Evolutionary conservation across 2,797 vertebrate species (phyloP).

Genomic region (Macroramphosus scolopax): DNA sequence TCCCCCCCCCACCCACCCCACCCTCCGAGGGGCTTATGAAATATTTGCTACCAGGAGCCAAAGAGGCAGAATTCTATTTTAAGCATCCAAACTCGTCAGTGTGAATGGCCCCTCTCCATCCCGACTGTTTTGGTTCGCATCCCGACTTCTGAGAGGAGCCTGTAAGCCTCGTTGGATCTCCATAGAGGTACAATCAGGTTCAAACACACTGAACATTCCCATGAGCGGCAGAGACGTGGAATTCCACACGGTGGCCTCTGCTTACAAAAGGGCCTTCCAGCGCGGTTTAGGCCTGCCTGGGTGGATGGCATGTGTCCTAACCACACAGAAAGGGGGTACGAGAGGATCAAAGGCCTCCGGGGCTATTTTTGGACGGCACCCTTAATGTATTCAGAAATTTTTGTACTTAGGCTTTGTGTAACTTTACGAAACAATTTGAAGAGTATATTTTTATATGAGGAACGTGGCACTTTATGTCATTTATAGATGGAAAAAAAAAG

Average conservation of each 20-base stretch:
- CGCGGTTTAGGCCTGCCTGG: conserved; percentile 71
- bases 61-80: conserved; percentile 62
- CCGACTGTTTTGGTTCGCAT: conserved; percentile 54
- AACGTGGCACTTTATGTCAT: conserved; percentile 83
- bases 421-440: conserved; percentile 74
- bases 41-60: conserved; percentile 44
- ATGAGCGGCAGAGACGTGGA: conserved; percentile 67
- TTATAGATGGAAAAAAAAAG: conserved; percentile 71
- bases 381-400: conserved; percentile 75
- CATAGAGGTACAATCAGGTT: conserved; percentile 61
- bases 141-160: conserved; percentile 52
- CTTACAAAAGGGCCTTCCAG: conserved; percentile 75
- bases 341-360: conserved; percentile 67
- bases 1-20: conserved; percentile 2
- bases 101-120: conserved; percentile 47
- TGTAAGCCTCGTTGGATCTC: conserved; percentile 53
- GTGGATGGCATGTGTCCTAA: conserved; percentile 71
- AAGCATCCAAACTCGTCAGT: conserved; percentile 49
- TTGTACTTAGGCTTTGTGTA: conserved; percentile 76
- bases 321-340: conserved; percentile 67
- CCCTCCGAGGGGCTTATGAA: too few relatives aligned
- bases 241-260: conserved; percentile 73
- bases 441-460: conserved; percentile 84
- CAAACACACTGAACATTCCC: conserved; percentile 69
- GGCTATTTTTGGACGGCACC: conserved; percentile 73